Base-by-base conservation (phyloP, 92 coral and sea anemone species). In the Anthopleura xanthogrammica region DNA sequence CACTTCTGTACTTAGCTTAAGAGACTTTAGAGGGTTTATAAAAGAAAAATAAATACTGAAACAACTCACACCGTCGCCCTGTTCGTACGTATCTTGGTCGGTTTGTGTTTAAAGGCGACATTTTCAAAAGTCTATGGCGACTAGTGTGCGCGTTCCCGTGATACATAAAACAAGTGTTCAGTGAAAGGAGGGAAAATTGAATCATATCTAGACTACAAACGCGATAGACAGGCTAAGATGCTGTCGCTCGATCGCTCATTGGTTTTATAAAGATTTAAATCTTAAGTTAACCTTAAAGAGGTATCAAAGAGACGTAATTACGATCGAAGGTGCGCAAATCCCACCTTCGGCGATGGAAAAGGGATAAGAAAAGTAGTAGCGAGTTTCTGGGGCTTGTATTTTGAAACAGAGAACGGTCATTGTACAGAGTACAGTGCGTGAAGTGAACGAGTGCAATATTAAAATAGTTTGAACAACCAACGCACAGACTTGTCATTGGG, bases 281-380 rank as follows among this genome's bases (percentile, higher is more conserved):
- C 97, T 92, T 86, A 83, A 90, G 89, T 89, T 91, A 85, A 89
- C 85, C 79, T 72, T 70, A 89, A 81, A 91, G 98, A 93, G 98
- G 95, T 79, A 88, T 90, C 91, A 85, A 87, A 84, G 79, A 83
- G 78, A 80, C 89, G 76, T 81, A 78, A 79, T 80, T 57, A 81
- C 80, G 72, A 82, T 82, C 82, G 83, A 71, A 83, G 70, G 77
- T 41, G 68, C 77, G 55, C 50, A 29, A 22, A 70, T 43, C 83
- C 78, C 83, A 57, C 82, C 60, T 50, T 85, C 82, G 48, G 68
- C 88, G 83, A 79, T 79, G 48, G 55, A 68, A 81, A 48, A 46
- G 73, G 88, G 82, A 43, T 50, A 85, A 85, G 79, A 43, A 85
- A 68, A 79, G 73, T 68, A 81, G 40, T 8, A 29, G 12, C 16